Conservation (phyloP, 1,140 invertebrate genomes). For the Lethocerus indicus region DNA sequence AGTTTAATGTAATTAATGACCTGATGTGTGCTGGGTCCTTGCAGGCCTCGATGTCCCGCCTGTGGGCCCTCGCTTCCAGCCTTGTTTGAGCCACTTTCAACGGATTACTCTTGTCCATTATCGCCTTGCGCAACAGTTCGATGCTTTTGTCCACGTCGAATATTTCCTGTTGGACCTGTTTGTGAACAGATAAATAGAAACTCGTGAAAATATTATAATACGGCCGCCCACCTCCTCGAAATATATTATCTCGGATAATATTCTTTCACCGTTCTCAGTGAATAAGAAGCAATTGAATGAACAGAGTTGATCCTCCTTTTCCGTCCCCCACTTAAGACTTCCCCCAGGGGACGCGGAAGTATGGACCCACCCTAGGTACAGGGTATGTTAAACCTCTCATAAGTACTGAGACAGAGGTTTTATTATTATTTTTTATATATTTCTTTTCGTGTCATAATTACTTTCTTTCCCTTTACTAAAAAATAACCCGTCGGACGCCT, state of each 20-base stretch:
- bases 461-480: too few relatives aligned
- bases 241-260: background rate
- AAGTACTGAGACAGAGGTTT: too few relatives aligned
- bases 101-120: conserved; percentile 68
- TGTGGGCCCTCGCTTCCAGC: conserved; percentile 63
- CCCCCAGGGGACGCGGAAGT: too few relatives aligned
- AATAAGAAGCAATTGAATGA: background rate
- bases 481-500: too few relatives aligned
- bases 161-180: conserved; percentile 67
- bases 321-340: too few relatives aligned
- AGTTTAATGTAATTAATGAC: conserved; percentile 31
- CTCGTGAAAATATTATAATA: background rate
- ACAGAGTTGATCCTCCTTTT: background rate
- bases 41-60: conserved; percentile 77
- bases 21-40: conserved; percentile 66
- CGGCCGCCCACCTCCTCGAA: background rate
- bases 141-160: conserved; percentile 77
- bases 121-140: conserved; percentile 65
- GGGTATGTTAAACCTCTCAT: too few relatives aligned
- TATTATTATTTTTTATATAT: too few relatives aligned
- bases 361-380: too few relatives aligned
- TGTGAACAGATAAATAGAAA: too few relatives aligned
- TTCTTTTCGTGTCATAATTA: too few relatives aligned
- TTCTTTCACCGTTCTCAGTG: background rate
- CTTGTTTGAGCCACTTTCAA: conserved; percentile 82